Base-by-base conservation (phyloP, 2,888 invertebrate genomes). In the Apocheima hispidaria region DNA sequence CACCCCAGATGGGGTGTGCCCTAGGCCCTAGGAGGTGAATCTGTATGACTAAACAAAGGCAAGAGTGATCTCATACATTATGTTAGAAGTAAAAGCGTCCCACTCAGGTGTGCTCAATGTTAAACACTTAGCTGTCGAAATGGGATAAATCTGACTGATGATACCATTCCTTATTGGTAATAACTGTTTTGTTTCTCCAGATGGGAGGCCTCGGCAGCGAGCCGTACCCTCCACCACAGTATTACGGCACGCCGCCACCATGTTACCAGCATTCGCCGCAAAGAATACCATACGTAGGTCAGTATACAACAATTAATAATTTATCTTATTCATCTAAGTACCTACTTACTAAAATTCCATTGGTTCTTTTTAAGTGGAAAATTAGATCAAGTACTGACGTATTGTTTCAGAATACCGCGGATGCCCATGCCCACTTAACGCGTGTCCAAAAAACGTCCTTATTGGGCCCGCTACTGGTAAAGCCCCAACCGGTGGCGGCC, bases 361-460 rank as follows among this genome's bases (percentile, higher is more conserved):
- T n/a, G n/a, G n/a, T n/a, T n/a, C n/a, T n/a, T n/a, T n/a, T n/a
- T n/a, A n/a, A n/a, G n/a, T n/a, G n/a, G n/a, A n/a, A n/a, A n/a
- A n/a, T n/a, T n/a, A n/a, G n/a, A n/a, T n/a, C n/a, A n/a, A n/a
- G n/a, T n/a, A n/a, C n/a, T n/a, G n/a, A 20, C 14, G 43, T 53
- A 69, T 70, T 1, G 28, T 84, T 84, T 12, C 84, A 92, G 92
- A 92, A 83, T 92, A 92, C 63, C 87, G 91, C 74, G 94, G 94
- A 92, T 97, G 97, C 92, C 96, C 97, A 81, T 97, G 97, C 94
- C 97, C 97, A 93, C 95, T 97, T 94, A 97, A 97, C 94, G 95
- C 97, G 95, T 97, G 97, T 97, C 97, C 97, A 97, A 97, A 97
- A 98, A 98, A 98, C 97, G 97, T 96, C 96, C 97, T 95, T 97